Percentiles rank a stretch among this genome's conserved stretches.
Conservation (phyloP, 2,113 vertebrate species). For the Peromyscus maniculatus region DNA sequence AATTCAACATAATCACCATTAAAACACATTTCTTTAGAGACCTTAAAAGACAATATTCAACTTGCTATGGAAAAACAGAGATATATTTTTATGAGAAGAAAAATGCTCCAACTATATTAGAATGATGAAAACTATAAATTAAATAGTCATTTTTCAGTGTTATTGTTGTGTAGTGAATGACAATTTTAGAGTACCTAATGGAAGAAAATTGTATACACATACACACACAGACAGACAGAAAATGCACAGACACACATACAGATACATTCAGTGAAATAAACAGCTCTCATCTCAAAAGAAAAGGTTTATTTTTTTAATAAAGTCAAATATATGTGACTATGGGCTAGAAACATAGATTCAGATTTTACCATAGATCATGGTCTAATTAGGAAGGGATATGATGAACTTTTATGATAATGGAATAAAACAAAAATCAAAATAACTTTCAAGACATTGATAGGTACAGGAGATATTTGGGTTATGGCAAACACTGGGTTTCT, state of each 20-base stretch:
- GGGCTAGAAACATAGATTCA: not conserved
- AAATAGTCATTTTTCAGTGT: not conserved
- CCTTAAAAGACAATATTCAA: too few species aligned
- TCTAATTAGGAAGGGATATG: not conserved
- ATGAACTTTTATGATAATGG: not conserved
- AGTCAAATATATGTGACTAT: not conserved
- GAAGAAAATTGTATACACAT: not conserved
- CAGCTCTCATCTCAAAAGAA: too few species aligned
- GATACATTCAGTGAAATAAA: not conserved
- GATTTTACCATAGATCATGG: not conserved
- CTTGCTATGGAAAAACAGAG: not conserved
- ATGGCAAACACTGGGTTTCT: too few species aligned
- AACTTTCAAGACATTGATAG: not conserved
- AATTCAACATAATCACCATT: too few species aligned
- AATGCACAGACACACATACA: not conserved
- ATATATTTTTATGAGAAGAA: not conserved
- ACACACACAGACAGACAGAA: not conserved
- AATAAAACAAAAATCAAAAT: not conserved
- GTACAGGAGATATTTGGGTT: too few species aligned
- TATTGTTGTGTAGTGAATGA: not conserved
- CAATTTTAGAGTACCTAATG: not conserved
- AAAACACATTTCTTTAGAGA: too few species aligned
- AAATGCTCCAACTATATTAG: not conserved
- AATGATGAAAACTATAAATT: not conserved
- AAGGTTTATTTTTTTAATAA: too few species aligned